phyloP scores from a whole-genome alignment of 2,797 vertebrate genomes.

The Gymnodraco acuticeps region DNA sequence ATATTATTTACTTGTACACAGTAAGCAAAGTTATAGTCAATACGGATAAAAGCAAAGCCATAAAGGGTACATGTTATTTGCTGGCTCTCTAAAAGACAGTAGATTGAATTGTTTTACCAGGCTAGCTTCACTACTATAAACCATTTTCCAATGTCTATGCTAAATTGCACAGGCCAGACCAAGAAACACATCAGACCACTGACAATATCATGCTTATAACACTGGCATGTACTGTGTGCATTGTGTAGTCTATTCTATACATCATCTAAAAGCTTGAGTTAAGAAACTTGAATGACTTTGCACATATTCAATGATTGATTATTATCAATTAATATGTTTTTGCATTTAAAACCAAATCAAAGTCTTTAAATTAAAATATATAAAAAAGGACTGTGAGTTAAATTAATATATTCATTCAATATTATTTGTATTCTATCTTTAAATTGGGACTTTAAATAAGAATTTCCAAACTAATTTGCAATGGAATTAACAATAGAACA shows the following conservation, averaged over 20 bases:
- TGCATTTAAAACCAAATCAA: background rate
- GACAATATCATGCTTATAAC: conserved; percentile 53
- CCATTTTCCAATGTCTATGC: conserved; percentile 67
- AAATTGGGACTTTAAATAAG: background rate
- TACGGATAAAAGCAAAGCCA: conserved; percentile 56
- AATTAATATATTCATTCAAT: background rate
- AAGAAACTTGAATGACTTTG: background rate
- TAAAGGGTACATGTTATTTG: conserved; percentile 61
- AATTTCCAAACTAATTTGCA: background rate
- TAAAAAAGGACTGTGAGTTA: conserved; percentile 1
- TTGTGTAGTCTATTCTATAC: background rate
- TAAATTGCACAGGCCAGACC: conserved; percentile 55
- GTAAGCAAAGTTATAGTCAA: conserved; percentile 44
- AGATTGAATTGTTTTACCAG: conserved; percentile 71
- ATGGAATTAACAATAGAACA: background rate
- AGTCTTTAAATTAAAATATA: background rate
- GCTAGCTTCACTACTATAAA: conserved; percentile 48
- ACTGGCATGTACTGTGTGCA: conserved; percentile 7
- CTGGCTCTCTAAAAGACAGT: conserved; percentile 54
- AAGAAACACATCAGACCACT: conserved; percentile 43
- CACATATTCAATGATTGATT: background rate
- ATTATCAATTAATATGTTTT: background rate
- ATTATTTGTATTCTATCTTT: background rate
- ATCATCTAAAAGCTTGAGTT: background rate
- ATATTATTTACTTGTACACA: conserved; percentile 46